These are phyloP conservation scores for Gari tellinella DNA, from an alignment of 2,888 invertebrate genomes.

Conservation along the genomic window DNA sequence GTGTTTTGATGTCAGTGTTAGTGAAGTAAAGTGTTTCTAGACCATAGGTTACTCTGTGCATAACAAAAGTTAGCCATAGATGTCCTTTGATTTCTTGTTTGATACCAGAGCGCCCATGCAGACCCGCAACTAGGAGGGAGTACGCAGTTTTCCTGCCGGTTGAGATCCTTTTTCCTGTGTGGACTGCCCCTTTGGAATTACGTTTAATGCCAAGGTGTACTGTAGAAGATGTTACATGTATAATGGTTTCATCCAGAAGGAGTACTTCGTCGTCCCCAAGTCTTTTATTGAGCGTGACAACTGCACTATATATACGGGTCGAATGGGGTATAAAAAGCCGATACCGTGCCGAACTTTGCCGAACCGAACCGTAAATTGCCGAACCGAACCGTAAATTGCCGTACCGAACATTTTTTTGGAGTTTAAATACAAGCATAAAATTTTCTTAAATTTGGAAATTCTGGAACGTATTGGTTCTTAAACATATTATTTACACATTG, in stretches of 20 bases:
- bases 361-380: too few species aligned
- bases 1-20: neutral
- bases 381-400: too few species aligned
- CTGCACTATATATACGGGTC: too few species aligned
- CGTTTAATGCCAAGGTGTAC: slow-evolving; percentile 2
- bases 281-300: neutral
- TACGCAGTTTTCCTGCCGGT: slow-evolving; percentile 9
- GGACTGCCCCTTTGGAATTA: neutral
- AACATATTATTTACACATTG: too few species aligned
- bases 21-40: slow-evolving; percentile 2
- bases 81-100: neutral
- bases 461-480: too few species aligned
- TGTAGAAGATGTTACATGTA: neutral
- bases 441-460: too few species aligned
- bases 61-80: slow-evolving; percentile 14
- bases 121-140: slow-evolving; percentile 2
- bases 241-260: neutral
- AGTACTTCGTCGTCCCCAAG: neutral
- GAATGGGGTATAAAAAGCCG: too few species aligned
- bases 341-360: too few species aligned
- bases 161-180: slow-evolving; percentile 1
- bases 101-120: slow-evolving; percentile 5
- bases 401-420: too few species aligned
- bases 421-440: too few species aligned
- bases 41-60: slow-evolving; percentile 9